These are phyloP conservation scores for Aphidoletes aphidimyza DNA, from an alignment of 2,888 invertebrate genomes.

Conservation along the genomic window DNA sequence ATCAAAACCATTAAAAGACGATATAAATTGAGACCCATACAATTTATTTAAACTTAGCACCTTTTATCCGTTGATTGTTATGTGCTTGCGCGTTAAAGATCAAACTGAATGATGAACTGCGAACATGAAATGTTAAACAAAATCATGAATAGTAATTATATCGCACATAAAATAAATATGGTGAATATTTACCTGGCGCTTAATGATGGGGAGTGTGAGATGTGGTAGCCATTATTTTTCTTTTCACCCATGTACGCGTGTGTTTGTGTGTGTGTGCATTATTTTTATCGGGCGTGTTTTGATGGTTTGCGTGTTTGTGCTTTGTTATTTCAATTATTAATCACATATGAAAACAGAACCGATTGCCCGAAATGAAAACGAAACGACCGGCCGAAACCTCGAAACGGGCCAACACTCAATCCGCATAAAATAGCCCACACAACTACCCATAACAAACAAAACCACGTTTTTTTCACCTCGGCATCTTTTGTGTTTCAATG, in stretches of 20 bases:
- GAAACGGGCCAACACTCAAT: too few species aligned
- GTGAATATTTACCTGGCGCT: not conserved
- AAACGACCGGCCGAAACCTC: not conserved
- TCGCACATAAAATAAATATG: conserved; percentile 13
- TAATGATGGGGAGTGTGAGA: not conserved
- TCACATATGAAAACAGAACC: conserved; percentile 47
- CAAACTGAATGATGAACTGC: conserved; percentile 30
- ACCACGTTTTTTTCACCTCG: not conserved
- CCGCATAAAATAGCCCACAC: not conserved
- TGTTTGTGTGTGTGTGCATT: not conserved
- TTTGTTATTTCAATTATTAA: conserved; percentile 54
- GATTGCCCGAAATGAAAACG: not conserved
- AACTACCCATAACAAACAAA: not conserved
- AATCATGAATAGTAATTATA: conserved; percentile 53
- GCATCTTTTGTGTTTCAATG: not conserved
- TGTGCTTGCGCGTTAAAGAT: conserved; percentile 3
- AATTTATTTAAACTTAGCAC: conserved; percentile 52
- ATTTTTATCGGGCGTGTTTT: not conserved
- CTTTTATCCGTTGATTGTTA: conserved; percentile 35
- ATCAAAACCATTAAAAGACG: conserved; percentile 1
- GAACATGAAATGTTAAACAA: conserved; percentile 50
- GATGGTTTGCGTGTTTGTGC: conserved; percentile 32
- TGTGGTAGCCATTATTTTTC: not conserved
- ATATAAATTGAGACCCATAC: not conserved
- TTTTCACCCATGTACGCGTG: not conserved